A percentile compares a stretch with the other conserved stretches of the same genome.
phyloP scores from a whole-genome alignment of 2,888 invertebrate genomes.

The Prosapia bicincta region DNA sequence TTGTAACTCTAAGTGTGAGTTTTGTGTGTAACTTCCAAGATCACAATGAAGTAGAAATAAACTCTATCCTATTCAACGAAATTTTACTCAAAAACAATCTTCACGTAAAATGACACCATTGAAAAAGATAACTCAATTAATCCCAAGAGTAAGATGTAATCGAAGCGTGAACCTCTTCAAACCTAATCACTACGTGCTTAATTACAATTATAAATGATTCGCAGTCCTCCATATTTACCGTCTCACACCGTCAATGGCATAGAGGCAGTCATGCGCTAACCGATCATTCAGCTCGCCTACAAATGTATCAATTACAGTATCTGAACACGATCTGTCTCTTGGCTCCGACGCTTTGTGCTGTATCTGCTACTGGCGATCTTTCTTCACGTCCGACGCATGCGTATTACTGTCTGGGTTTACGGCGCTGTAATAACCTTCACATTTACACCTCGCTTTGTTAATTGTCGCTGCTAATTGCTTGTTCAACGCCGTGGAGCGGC shows the following conservation, averaged over 20 bases:
- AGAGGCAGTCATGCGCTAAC: not conserved
- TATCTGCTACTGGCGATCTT: not conserved
- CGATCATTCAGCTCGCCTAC: not conserved
- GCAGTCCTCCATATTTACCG: too few species aligned
- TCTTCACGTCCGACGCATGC: not conserved
- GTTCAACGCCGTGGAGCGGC: not conserved
- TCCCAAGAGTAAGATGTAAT: too few species aligned
- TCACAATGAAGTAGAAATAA: too few species aligned
- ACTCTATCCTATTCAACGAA: too few species aligned
- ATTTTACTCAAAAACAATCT: too few species aligned
- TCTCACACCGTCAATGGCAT: not conserved
- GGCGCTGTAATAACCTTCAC: not conserved
- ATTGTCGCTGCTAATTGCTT: not conserved
- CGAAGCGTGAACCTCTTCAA: too few species aligned
- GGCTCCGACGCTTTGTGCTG: not conserved
- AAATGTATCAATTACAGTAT: not conserved
- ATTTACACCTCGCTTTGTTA: not conserved
- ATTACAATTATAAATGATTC: too few species aligned
- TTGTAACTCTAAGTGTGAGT: too few species aligned
- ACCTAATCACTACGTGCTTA: too few species aligned
- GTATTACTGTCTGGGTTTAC: not conserved
- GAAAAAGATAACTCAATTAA: too few species aligned
- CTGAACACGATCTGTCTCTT: not conserved
- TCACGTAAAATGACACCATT: too few species aligned
- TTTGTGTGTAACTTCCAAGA: too few species aligned